Base-by-base conservation (phyloP, 2,797 vertebrate genomes). In the Chloroceryle amazona region DNA sequence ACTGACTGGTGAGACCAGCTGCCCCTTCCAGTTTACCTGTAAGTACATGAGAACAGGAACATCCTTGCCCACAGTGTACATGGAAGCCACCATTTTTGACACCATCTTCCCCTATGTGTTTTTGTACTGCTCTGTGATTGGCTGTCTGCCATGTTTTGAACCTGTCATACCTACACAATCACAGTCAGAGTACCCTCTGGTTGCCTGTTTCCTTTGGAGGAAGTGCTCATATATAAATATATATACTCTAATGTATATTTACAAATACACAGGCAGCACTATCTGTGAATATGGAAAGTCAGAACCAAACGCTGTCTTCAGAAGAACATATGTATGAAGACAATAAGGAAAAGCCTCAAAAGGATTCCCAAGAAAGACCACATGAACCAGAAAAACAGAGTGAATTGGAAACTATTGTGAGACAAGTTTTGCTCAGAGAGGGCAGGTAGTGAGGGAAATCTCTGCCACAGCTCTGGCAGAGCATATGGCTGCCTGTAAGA, bases 31-130 rank as follows among this genome's bases (percentile, higher is more conserved):
- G 14, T 49, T 33, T 54, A 63, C 28, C 57, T 9, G 6, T 23
- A 87, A 33, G 39, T 15, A 10, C 51, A 28, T 20, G 13, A 31
- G 9, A 63, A 29, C 10, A 26, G 39, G 39, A 58, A 33, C 26
- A 13, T 70, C 51, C 51, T 25, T 29, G 25, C 14, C 21, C 47
- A 31, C 3, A 0, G 11, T 4, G 8, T 4, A 23, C 7, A 4
- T 19, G 35, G 28, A 66, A 66, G n/a, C 11, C n/a, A 13, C 20
- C 21, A 7, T 5, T 75, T 83, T 51, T 44, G 11, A n/a, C 11
- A 25, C 1, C 6, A 7, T 51, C 35, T 72, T 78, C 13, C 6
- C 23, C 14, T 5, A 20, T 0, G 1, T 65, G 33, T 65, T 61
- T 73, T 47, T 1, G 0, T 37, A 28, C 14, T 80, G 28, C 10